phyloP scores from a whole-genome alignment of 2,888 invertebrate species.

The Catonia carolina region DNA sequence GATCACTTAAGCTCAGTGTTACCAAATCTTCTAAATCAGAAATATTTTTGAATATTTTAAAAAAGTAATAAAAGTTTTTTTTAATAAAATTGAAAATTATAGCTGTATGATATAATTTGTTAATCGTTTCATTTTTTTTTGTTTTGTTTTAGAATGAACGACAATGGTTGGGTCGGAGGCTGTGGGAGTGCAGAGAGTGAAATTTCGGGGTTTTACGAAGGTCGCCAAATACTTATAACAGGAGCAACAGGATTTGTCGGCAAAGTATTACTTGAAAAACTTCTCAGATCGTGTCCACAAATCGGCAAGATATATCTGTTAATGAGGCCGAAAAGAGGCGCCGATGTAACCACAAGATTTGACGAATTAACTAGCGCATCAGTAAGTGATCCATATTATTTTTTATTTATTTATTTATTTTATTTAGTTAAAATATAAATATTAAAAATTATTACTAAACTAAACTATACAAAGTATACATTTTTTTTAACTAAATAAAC shows the following conservation, averaged over 20 bases:
- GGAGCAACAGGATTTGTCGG: constrained; percentile 84
- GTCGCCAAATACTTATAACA: constrained; percentile 65
- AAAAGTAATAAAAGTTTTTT: no score
- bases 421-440: neutral
- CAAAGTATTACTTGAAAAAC: constrained; percentile 79
- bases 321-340: constrained; percentile 68
- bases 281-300: constrained; percentile 72
- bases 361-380: constrained; percentile 26
- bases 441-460: no score
- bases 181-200: constrained; percentile 21
- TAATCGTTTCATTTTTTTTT: no score
- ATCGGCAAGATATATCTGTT: constrained; percentile 70
- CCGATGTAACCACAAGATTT: constrained; percentile 47
- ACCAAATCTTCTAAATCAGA: no score
- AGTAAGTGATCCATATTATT: constrained; percentile 18
- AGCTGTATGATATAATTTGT: no score
- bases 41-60: no score
- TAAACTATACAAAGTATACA: neutral
- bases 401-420: neutral
- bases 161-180: constrained; percentile 8
- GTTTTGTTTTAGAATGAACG: constrained; percentile 22
- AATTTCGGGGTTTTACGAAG: constrained; percentile 47
- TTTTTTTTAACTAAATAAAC: no score
- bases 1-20: no score
- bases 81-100: no score